Evolutionary conservation across 2,888 invertebrate genomes (phyloP), one percentile per base, ranked within the genome.

Genomic region (Meliscaeva auricollis): DNA sequence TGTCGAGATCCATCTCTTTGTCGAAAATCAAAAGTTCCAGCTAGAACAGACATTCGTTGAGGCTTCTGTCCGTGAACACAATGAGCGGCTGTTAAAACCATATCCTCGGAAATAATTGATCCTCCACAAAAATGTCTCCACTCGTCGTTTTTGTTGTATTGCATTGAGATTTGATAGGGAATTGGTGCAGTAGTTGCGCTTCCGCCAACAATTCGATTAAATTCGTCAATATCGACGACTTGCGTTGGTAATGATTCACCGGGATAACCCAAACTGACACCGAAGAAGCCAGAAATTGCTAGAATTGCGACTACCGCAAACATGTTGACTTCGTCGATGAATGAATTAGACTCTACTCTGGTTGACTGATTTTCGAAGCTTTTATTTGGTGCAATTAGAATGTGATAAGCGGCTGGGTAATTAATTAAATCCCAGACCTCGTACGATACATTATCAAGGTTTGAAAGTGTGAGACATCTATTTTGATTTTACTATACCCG

Each of bases 81-180:
- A 82, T 92, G 92, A 0, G 91, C 91, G 0, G 91, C 90, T 0
- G 90, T 90, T n/a, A 92, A 38, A 1, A 92, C 89, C 46, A 90
- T 87, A 8, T 89, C 77, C n/a, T 88, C 87, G 17, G 87, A 76
- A 9, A 91, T 87, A 13, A 91, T 91, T 0, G 89, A 88, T n/a
- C 91, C 92, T 4, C 91, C 91, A 73, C 92, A 92, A 60, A 88
- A 89, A 41, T 89, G 88, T n/a, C 84, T 69, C 79, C 81, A 87
- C 15, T 83, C 79, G 0, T 69, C 82, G 3, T 87, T 87, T n/a
- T 50, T 77, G 8, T 87, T 88, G 66, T 90, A 35, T 60, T 82
- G 74, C 30, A 82, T 75, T 0, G 90, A 90, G 0, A 89, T 87
- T 75, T 89, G 89, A 58, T 89, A 90, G 0, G 89, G 89, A 66